A percentile compares a stretch with the other conserved stretches of the same genome.
Evolutionary conservation across 2,113 vertebrate species (phyloP).

Genomic region (Poicephalus gulielmi): DNA sequence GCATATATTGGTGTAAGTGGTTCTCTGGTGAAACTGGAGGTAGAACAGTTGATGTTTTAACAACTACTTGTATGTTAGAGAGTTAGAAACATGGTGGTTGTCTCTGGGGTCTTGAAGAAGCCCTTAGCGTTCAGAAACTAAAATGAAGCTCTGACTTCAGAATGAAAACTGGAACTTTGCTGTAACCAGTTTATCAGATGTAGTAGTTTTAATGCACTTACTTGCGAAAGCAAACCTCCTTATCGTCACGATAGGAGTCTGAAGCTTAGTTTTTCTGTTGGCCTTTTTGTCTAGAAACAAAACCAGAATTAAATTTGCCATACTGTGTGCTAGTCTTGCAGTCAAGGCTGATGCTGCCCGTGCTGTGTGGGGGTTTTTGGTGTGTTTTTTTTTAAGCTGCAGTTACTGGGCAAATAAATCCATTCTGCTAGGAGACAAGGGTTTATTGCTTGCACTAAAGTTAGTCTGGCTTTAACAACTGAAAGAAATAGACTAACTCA

Average conservation of each 20-base stretch:
- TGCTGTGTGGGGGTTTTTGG: not conserved
- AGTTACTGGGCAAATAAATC: not conserved
- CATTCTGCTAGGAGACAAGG: not conserved
- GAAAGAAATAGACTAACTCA: not conserved
- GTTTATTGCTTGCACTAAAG: not conserved
- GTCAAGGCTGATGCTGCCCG: not conserved
- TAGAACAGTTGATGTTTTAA: not conserved
- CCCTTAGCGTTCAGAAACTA: not conserved
- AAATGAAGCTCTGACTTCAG: not conserved
- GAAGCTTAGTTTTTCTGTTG: not conserved
- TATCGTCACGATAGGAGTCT: not conserved
- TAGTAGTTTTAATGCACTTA: not conserved
- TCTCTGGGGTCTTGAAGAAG: not conserved
- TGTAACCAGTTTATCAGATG: not conserved
- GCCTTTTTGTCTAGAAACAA: not conserved
- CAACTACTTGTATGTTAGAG: not conserved
- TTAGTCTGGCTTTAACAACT: not conserved
- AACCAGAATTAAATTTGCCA: not conserved
- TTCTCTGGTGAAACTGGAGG: not conserved
- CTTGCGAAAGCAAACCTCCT: not conserved
- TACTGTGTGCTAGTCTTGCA: not conserved
- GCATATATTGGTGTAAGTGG: not conserved
- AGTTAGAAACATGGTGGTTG: not conserved
- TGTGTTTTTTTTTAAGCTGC: not conserved
- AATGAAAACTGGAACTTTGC: not conserved